These are phyloP conservation scores for Ellobius talpinus DNA, from an alignment of 2,113 vertebrate genomes.

Conservation along the genomic window DNA sequence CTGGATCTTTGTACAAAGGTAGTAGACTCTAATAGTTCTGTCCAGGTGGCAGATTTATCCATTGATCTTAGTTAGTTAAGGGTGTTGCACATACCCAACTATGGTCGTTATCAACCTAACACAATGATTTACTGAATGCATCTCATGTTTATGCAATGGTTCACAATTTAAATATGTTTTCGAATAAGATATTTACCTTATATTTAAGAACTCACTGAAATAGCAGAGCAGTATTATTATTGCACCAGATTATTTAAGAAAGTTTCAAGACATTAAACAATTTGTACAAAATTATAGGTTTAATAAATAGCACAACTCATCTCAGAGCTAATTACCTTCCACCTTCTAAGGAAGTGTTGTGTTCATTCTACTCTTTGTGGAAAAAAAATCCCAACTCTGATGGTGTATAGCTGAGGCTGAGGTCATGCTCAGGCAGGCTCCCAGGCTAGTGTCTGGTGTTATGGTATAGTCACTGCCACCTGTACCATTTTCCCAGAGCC, in stretches of 20 bases:
- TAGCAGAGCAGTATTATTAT: neutral
- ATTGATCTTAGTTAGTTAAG: neutral
- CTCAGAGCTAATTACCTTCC: neutral
- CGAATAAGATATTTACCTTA: neutral
- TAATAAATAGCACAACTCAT: neutral
- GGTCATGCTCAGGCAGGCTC: neutral
- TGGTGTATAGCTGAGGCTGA: neutral
- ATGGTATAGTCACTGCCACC: neutral
- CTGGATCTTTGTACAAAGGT: neutral
- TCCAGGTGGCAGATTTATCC: neutral
- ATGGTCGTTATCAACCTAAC: neutral
- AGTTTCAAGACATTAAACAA: neutral
- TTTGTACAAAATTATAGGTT: neutral
- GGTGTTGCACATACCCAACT: neutral
- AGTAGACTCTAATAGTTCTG: neutral
- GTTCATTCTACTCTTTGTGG: neutral
- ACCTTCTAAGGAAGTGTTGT: neutral
- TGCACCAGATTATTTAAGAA: neutral
- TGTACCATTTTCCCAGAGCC: neutral
- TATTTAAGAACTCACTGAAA: neutral
- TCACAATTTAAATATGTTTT: constrained; percentile 21
- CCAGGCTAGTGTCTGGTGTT: neutral
- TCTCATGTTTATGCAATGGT: neutral
- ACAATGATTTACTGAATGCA: neutral
- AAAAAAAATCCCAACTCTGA: neutral